Base-by-base conservation (phyloP, 2,888 invertebrate species). In the Ochropacha duplaris region DNA sequence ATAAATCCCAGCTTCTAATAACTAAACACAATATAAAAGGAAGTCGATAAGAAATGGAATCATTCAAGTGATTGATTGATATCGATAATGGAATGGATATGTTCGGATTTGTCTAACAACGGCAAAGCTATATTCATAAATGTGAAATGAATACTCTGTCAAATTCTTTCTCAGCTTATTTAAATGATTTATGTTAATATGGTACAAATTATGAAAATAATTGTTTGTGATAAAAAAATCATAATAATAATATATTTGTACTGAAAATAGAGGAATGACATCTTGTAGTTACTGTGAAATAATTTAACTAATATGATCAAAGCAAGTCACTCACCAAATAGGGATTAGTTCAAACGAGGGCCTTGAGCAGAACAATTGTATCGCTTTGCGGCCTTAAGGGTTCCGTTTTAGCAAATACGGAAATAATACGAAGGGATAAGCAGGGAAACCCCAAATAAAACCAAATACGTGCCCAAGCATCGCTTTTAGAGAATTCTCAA, bases 61-160 rank as follows among this genome's bases (percentile, higher is more conserved):
- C 11, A 56, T 26, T 52, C 12, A 52, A 44, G 56, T 52, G 52
- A 57, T 57, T 57, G 57, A 57, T 57, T 57, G 57, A 57, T 44
- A 52, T 56, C 34, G 39, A 51, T 51, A 51, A 51, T 51, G 28
- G 28, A 51, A 28, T 51, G 26, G 11, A 28, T 16, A 31, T 51
- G 26, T 28, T 28, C 51, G 4, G 19, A 28, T n/a, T 28, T 51
- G 19, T 51, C 16, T 14, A 28, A 51, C 28, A 51, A 28, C 9
- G 51, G 31, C 16, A 9, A 44, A 44, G 16, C 19, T 44, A 16
- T 44, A 44, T 44, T 51, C 26, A 4, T 51, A 16, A 28, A 24
- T 19, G 16, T 14, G 28, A 28, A 28, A 51, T 16, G n/a, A 51
- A n/a, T 51, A 28, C 2, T 9, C 28, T 51, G 51, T 51, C 16